These are phyloP conservation scores for Dasypus novemcinctus DNA, from an alignment of 2,113 vertebrate species.

Conservation along the genomic window DNA sequence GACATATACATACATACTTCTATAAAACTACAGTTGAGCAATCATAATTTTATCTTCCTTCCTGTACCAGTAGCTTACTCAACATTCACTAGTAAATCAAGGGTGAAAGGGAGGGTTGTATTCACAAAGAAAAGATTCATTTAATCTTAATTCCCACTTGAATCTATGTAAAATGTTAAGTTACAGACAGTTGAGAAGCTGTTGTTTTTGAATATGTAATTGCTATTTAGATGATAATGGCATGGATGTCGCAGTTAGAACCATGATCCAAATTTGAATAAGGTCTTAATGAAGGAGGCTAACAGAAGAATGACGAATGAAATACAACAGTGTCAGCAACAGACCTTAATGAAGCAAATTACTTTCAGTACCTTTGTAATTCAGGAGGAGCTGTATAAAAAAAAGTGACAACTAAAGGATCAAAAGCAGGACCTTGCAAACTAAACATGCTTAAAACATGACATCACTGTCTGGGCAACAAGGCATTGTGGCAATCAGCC, in stretches of 20 bases:
- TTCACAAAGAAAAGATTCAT: constrained; percentile 68
- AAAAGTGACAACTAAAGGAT: constrained; percentile 80
- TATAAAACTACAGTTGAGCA: constrained; percentile 57
- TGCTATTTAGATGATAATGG: constrained; percentile 79
- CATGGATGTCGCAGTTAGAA: constrained; percentile 61
- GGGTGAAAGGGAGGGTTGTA: constrained; percentile 57
- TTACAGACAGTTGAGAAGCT: constrained; percentile 75
- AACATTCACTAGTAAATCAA: constrained; percentile 67
- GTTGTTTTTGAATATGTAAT: constrained; percentile 76
- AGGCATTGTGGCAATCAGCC: constrained; percentile 63
- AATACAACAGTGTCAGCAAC: constrained; percentile 81
- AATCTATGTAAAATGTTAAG: constrained; percentile 74
- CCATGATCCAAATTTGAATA: constrained; percentile 81
- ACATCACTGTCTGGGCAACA: constrained; percentile 76
- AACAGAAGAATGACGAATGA: constrained; percentile 77
- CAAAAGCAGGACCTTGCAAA: constrained; percentile 77
- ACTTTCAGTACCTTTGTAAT: constrained; percentile 78
- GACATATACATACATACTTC: background rate
- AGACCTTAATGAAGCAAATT: constrained; percentile 78
- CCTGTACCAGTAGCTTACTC: constrained; percentile 49
- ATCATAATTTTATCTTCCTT: constrained; percentile 70
- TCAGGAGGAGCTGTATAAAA: constrained; percentile 76
- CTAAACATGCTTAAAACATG: constrained; percentile 75
- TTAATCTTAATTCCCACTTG: constrained; percentile 72
- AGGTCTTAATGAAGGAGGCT: constrained; percentile 82